Percentiles rank a stretch among this genome's conserved stretches.
phyloP scores from a whole-genome alignment of 1,140 invertebrate genomes.

The Diorhabda carinulata region DNA sequence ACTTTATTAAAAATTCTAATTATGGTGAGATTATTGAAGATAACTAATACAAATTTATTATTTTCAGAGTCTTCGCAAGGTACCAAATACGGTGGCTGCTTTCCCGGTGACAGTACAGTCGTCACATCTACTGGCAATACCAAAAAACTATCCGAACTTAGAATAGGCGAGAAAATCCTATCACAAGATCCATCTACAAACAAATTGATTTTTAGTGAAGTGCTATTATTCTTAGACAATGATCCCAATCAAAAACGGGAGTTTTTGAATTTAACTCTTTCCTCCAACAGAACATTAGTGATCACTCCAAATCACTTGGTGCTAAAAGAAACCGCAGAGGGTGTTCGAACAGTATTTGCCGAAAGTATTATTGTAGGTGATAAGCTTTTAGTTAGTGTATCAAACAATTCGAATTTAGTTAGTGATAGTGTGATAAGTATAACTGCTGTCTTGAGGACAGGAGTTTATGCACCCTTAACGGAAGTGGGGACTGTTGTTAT shows the following conservation, averaged over 20 bases:
- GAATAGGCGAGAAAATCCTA: conserved; percentile 76
- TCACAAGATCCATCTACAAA: conserved; percentile 62
- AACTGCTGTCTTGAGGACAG: conserved; percentile 56
- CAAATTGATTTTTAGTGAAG: conserved; percentile 73
- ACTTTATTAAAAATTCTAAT: too few species aligned
- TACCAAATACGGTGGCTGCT: conserved; percentile 78
- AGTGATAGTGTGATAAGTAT: conserved; percentile 62
- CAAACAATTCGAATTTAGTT: conserved; percentile 50
- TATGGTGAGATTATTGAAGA: too few species aligned
- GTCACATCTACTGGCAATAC: conserved; percentile 52
- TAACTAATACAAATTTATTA: conserved; percentile 3
- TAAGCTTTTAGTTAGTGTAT: conserved; percentile 51
- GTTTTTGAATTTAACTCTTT: conserved; percentile 70
- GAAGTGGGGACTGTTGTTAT: conserved; percentile 82
- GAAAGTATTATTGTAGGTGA: conserved; percentile 53
- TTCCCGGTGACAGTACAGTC: conserved; percentile 65
- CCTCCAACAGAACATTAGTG: conserved; percentile 65
- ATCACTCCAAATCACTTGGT: conserved; percentile 85
- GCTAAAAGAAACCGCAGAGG: conserved; percentile 43
- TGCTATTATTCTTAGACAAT: conserved; percentile 86
- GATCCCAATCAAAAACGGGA: conserved; percentile 61
- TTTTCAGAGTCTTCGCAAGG: conserved; percentile 87
- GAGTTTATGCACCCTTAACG: conserved; percentile 89
- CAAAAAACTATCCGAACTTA: conserved; percentile 66
- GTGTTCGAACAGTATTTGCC: conserved; percentile 56